Base-by-base conservation (phyloP, 2,113 vertebrate species). In the Acrocephalus arundinaceus region DNA sequence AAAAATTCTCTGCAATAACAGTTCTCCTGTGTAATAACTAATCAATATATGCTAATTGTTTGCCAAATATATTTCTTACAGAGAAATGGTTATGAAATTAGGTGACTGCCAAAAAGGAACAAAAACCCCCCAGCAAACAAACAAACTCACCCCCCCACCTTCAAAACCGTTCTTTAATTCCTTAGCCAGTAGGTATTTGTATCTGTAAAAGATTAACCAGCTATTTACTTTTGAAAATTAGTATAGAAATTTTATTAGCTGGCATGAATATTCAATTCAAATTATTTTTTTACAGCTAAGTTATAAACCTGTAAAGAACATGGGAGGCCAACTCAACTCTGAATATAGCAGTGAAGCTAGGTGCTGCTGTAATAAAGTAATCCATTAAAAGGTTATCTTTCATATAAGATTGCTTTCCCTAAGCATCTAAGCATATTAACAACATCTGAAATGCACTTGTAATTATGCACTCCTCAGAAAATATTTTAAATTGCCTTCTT, bases 381-480 rank as follows among this genome's bases (percentile, higher is more conserved):
- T 94, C 93, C 97, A 96, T 92, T 93, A 89, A 96, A 97, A 97
- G 91, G 96, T 93, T 97, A 97, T 97, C 96, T 97, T 96, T 97
- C 94, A 88, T 94, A 93, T 94, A 91, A 94, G 94, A 96, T 94
- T 95, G 96, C 95, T 97, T 98, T 97, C 96, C 87, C 94, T 96
- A 90, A 97, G 95, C 97, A 96, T 92, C 97, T 96, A 95, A 96
- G 91, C 97, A 97, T 96, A 96, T 98, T 97, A 97, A 96, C 96
- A 91, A 82, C 82, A 94, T 94, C 70, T 89, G 78, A 96, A 97
- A 96, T 86, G 93, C 76, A 81, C 93, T 97, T 97, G 96, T 97
- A 96, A 97, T 97, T 97, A 97, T 94, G 95, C 73, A 90, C 65
- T 96, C 80, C 94, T 95, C 94, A 88, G 94, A 97, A 97, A 97